phyloP scores from a whole-genome alignment of 2,113 vertebrate species.

The Salvelinus alpinus region DNA sequence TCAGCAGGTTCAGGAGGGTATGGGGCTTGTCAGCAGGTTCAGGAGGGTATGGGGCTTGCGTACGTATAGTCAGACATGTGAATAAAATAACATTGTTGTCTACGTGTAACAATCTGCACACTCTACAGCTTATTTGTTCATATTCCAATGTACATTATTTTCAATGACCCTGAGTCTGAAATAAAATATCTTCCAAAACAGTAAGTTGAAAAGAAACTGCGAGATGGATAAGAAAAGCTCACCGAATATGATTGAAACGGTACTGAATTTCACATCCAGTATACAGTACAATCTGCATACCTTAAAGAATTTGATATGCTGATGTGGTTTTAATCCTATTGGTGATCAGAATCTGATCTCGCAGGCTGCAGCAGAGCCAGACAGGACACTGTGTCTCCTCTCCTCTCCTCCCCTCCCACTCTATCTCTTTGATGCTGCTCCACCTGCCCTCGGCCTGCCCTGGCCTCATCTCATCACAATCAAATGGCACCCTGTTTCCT shows the following conservation, averaged over 20 bases:
- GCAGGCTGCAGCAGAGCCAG: background rate
- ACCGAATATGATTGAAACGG: background rate
- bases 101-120: no score
- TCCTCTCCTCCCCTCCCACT: background rate
- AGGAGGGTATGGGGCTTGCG: no score
- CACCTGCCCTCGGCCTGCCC: background rate
- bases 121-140: no score
- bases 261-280: conserved; percentile 23
- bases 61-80: no score
- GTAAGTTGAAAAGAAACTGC: no score
- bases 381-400: conserved; percentile 2
- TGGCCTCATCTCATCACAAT: background rate
- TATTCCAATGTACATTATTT: no score
- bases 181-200: no score
- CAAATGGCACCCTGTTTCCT: background rate
- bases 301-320: conserved; percentile 57
- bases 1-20: no score
- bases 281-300: conserved; percentile 39
- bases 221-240: background rate
- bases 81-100: no score
- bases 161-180: no score
- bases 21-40: no score
- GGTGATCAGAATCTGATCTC: conserved; percentile 28
- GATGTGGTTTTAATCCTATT: conserved; percentile 23
- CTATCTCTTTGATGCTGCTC: background rate